Conservation (phyloP, 2,888 invertebrate species). For the Hyles lineata region DNA sequence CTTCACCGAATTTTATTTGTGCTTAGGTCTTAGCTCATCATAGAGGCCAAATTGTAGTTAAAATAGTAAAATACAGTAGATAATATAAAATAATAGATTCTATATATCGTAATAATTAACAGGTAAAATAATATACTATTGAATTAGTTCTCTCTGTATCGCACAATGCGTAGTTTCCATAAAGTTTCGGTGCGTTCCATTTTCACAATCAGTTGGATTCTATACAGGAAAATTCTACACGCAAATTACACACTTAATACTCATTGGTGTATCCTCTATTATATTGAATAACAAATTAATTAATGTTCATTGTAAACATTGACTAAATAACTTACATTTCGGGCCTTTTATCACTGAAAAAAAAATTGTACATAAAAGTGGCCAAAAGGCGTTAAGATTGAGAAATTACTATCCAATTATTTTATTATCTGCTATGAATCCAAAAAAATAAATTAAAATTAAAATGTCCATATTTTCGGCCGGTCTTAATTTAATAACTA, state of each 20-base stretch:
- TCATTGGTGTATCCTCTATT: background rate
- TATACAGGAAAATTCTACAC: background rate
- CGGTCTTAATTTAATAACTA: slow-evolving; percentile 1
- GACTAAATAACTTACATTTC: no score
- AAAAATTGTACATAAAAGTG: background rate
- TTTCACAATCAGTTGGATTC: background rate
- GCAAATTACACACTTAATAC: background rate
- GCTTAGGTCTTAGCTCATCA: no score
- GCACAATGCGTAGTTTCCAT: background rate
- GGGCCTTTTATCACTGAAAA: background rate
- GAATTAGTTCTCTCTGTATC: background rate
- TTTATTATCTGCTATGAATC: no score
- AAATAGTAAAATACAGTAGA: no score
- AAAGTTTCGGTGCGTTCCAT: background rate
- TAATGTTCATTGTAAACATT: no score
- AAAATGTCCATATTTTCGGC: background rate
- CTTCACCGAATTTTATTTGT: no score
- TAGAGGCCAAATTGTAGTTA: no score
- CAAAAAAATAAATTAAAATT: no score
- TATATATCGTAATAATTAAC: background rate
- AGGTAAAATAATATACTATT: background rate
- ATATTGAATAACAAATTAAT: no score
- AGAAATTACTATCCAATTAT: no score
- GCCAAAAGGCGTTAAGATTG: background rate
- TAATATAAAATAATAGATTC: background rate